Percentiles rank a stretch among this genome's conserved stretches.
Evolutionary conservation across 2,113 vertebrate genomes (phyloP).

Genomic region (Rhagologus leucostigma): DNA sequence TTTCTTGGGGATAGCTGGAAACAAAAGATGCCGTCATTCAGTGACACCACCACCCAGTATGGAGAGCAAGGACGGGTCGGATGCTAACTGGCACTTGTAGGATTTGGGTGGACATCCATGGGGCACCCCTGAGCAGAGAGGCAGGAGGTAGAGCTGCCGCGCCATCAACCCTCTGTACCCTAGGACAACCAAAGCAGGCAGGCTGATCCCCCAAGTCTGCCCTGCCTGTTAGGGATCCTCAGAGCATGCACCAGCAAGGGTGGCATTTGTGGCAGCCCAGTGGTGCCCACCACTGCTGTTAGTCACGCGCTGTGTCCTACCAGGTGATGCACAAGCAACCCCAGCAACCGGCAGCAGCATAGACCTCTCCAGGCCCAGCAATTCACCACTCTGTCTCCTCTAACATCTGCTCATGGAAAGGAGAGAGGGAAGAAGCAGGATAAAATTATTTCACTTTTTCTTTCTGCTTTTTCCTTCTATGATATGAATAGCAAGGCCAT

Average conservation of each 20-base stretch:
- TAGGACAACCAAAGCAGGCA: fast-evolving
- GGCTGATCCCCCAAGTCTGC: fast-evolving
- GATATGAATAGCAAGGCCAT: neutral
- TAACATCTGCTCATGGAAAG: neutral
- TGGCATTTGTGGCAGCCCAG: neutral
- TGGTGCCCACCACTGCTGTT: neutral
- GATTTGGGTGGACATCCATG: fast-evolving
- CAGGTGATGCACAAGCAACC: neutral
- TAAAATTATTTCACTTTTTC: neutral
- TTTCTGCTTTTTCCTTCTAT: neutral
- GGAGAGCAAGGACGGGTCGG: fast-evolving
- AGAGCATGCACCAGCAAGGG: neutral
- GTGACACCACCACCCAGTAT: neutral
- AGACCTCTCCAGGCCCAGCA: neutral
- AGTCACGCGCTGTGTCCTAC: fast-evolving
- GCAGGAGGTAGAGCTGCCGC: neutral
- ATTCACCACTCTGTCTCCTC: neutral
- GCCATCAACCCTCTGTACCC: neutral
- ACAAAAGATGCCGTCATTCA: neutral
- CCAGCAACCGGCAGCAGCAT: neutral
- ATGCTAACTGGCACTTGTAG: neutral
- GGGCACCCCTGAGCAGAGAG: neutral
- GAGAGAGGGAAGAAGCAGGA: neutral
- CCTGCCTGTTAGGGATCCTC: neutral
- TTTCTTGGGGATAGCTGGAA: neutral